Base-by-base conservation (phyloP, 1,140 invertebrate genomes). In the Drosophila repleta region DNA sequence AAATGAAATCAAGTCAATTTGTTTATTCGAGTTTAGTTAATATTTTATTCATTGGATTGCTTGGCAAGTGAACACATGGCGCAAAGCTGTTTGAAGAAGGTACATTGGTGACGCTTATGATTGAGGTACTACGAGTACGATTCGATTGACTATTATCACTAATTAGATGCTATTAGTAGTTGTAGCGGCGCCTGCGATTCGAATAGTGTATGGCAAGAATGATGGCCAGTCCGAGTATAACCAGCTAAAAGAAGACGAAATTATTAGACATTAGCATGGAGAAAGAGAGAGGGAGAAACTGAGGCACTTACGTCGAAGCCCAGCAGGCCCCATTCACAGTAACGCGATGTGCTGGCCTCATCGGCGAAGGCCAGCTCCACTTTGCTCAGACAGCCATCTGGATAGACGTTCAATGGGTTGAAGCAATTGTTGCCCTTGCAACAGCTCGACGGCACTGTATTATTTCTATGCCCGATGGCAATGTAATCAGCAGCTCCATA, bases 301-400 rank as follows among this genome's bases (percentile, higher is more conserved):
- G 21, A n/a, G 4, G 20, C 17, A 79, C 74, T 60, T 41, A 91
- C 90, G 65, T 85, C 80, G 46, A 91, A 88, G 15, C 69, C 82
- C 13, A 91, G 45, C 52, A 91, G 53, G 35, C 73, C 71, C 79
- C 80, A 91, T 67, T 91, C 75, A n/a, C 72, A 67, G 35, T 88
- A 85, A 5, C 52, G 51, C 13, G 60, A 91, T 29, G 93, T 80
- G 39, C 92, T 92, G 45, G 93, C 93, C 83, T 92, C 92, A 26
- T 90, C 92, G n/a, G 92, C 77, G 52, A 94, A 92, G 0, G 93
- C 67, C 0, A 92, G 73, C 43, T 87, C 84, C 1, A 95, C 52
- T 15, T 64, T 79, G 0, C 8, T 0, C 0, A 78, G 60, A 79
- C 94, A 95, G 37, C 94, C 94, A 0, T n/a, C 49, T 0, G 18